A percentile compares a stretch with the other conserved stretches of the same genome.
These are phyloP conservation scores for Drosophila bunnanda DNA, from an alignment of 2,888 invertebrate species.

Conservation along the genomic window DNA sequence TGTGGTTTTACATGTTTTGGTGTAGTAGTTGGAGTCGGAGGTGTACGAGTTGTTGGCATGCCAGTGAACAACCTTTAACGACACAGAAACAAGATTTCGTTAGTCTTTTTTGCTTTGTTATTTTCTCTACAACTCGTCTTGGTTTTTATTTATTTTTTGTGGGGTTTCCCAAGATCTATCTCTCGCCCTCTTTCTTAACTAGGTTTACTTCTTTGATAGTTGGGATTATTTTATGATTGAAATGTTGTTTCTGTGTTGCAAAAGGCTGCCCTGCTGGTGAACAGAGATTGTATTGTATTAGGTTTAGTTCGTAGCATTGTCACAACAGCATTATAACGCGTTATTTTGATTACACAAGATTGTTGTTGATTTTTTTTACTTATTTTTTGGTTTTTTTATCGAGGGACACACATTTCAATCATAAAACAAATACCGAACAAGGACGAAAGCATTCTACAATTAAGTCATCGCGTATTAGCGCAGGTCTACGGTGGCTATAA, in stretches of 20 bases:
- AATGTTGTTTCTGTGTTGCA: constrained; percentile 86
- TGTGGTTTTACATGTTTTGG: constrained; percentile 53
- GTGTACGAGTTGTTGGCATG: constrained; percentile 78
- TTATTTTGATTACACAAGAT: constrained; percentile 44
- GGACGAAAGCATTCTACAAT: constrained; percentile 40
- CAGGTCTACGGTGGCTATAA: constrained; percentile 9
- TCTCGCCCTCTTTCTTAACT: constrained; percentile 29
- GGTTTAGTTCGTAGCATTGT: constrained; percentile 55
- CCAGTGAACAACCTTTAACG: constrained; percentile 87
- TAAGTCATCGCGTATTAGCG: constrained; percentile 49
- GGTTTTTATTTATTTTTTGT: constrained; percentile 19
- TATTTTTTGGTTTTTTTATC: constrained; percentile 30
- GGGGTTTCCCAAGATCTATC: constrained; percentile 27
- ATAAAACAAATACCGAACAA: constrained; percentile 82
- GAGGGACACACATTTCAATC: constrained; percentile 85
- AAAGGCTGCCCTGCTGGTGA: constrained; percentile 83
- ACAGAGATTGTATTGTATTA: constrained; percentile 70
- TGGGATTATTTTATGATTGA: constrained; percentile 84
- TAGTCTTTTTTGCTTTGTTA: constrained; percentile 71
- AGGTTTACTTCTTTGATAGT: constrained; percentile 41
- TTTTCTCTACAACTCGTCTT: constrained; percentile 36
- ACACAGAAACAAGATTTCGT: constrained; percentile 86
- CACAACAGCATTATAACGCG: constrained; percentile 46
- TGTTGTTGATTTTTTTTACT: constrained; percentile 2
- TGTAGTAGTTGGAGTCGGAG: constrained; percentile 64